Evolutionary conservation across 2,888 invertebrate species (phyloP), one percentile per base, ranked within the genome.

Genomic region (Drosophila mulleri): DNA sequence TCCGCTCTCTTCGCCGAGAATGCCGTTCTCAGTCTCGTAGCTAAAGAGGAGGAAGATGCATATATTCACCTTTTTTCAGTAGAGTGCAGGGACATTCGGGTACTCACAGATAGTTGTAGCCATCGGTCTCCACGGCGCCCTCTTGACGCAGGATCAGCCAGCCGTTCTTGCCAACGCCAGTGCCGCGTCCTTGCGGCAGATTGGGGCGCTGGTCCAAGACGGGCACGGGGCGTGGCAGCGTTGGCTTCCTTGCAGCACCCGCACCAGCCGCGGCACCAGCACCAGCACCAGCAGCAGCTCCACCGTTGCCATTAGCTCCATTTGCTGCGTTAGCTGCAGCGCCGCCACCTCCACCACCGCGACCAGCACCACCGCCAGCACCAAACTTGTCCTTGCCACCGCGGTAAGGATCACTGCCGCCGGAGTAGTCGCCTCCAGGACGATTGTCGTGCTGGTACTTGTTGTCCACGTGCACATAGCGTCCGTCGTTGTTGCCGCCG

Each of bases 21-120:
- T 95, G 16, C 95, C 95, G 74, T 95, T 93, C 44, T 93, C 94
- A 4, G 94, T 94, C 90, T 95, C 94, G 78, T 91, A 94, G 39
- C 94, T 94, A 18, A 74, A 5, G 3, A 11, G 14, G 4, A 1
- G 20, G 23, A 2, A 16, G 1, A 4, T n/a, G 0, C 0, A 7
- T 2, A 9, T 32, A 20, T 29, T 35, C 3, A 11, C 11, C 8
- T 6, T 1, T 8, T 29, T 29, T 29, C 8, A 29, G 29, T 29
- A 8, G 29, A 29, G 29, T 7, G 7, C 8, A 29, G 29, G 29
- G 29, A 8, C 29, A 29, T 29, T 29, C 8, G 29, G 8, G 7
- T 29, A 29, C 32, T 32, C 68, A 93, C 86, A 94, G 92, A 85
- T 94, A 95, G 71, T 94, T 95, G 82, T 95, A 95, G 54, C 94